Evolutionary conservation across 2,113 vertebrate genomes (phyloP), one percentile per base, ranked within the genome.

Genomic region (Phodopus roborovskii): DNA sequence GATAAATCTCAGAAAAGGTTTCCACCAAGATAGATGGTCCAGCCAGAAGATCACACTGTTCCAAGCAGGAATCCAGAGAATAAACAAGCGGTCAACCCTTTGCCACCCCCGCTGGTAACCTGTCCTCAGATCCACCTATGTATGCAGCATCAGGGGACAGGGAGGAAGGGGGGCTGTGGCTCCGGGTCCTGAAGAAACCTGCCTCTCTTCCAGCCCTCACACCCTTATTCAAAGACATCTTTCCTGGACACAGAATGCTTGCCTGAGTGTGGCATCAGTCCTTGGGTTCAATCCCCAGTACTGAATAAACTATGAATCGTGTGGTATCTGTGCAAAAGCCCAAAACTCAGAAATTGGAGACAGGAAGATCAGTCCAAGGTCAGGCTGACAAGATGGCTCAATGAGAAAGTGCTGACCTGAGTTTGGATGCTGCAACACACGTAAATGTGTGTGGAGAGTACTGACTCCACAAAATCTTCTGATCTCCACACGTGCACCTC

Each of bases 1-100:
- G 7, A 97, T 98, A 98, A 98, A 99, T 98, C 98, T 96, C 97
- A 93, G 96, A 93, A 97, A 97, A 98, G 96, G 97, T 56, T 98
- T 90, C 97, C 94, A 64, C 92, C 36, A 95, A 98, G 98, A 98
- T 98, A 93, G 98, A 98, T 96, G 95, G 97, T 97, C 96, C 97
- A 75, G 96, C 85, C 78, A 96, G 95, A 96, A 95, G 96, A 88
- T 96, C 95, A 48, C 77, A 88, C 96, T 92, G 86, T 96, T 97
- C 94, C 12, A 82, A 82, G 96, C 64, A 70, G 12, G 92, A 60
- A 94, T 15, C 28, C 5, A 58, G 11, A 84, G 74, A 83, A 74
- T 92, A 97, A 97, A 97, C 75, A 97, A 97, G 91, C 90, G 75
- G 84, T 74, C 84, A 48, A 45, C 30, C 10, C 74, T 39, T 60